Base-by-base conservation (phyloP, 2,888 invertebrate genomes). In the Galerucella nymphaeae region DNA sequence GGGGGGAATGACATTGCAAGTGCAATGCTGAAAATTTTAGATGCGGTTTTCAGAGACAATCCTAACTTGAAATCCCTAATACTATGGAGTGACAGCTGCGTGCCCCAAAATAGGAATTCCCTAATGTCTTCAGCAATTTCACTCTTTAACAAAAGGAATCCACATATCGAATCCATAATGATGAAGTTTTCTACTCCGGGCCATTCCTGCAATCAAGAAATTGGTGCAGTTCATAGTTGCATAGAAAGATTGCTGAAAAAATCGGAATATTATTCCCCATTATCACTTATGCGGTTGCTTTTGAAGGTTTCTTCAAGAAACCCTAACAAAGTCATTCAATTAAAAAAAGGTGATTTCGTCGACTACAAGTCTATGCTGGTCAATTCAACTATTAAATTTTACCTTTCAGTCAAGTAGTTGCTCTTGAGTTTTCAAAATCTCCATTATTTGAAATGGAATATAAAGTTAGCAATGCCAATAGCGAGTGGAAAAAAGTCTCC, bases 21-120 rank as follows among this genome's bases (percentile, higher is more conserved):
- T 58, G 70, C 62, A n/a, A 13, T 69, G 18, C 20, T 70, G 4
- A 58, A 62, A 57, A 70, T 70, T 18, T 55, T 73, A 9, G 59
- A 59, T 30, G 38, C 14, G 11, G 53, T 61, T 13, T n/a, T 55
- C 38, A 14, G 3, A 11, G 41, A 71, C 45, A n/a, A 50, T 16
- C 66, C 61, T 9, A 30, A 38, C n/a, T 53, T 72, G 18, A 66
- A 30, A 41, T 38, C 55, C 45, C 18, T 67, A 23, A 67, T 72
- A 45, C 61, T 66, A 13, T 72, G 65, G 16, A 48, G 48, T n/a
- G 72, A 69, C 20, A 48, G 42, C 23, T 71, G 59, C 30, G 38
- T 59, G 3, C 57, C 57, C 4, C 57, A 70, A 18, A 64, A 64
- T 30, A 13, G 18, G 9, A 69, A 68, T 58, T 59, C 53, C 18